These are phyloP conservation scores for Pseudochaenichthys georgianus DNA, from an alignment of 2,797 vertebrate genomes.

Conservation along the genomic window DNA sequence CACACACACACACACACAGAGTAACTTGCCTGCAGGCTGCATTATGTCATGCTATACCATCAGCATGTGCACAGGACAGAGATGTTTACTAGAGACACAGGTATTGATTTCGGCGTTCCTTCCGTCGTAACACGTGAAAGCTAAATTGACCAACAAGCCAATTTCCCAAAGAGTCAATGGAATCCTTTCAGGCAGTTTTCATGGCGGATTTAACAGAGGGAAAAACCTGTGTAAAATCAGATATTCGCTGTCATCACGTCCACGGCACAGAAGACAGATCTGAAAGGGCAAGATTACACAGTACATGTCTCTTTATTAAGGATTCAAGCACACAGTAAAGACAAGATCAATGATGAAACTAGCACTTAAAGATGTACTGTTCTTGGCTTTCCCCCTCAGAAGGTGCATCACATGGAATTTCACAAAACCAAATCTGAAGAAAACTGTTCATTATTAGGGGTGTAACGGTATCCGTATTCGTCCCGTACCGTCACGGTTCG, in stretches of 20 bases:
- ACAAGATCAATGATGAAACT: neutral
- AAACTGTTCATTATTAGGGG: neutral
- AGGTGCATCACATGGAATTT: neutral
- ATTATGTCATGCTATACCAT: neutral
- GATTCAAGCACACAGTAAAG: neutral
- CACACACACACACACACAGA: too few relatives aligned
- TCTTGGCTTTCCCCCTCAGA: neutral
- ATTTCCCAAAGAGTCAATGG: constrained; percentile 52
- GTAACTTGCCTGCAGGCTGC: constrained; percentile 10
- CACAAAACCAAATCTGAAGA: neutral
- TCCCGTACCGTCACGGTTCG: too few relatives aligned
- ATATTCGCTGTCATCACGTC: neutral
- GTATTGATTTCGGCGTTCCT: constrained; percentile 53
- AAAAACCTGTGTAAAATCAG: constrained; percentile 17
- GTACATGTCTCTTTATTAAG: constrained; percentile 20
- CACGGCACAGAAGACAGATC: neutral
- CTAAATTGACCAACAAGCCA: constrained; percentile 66
- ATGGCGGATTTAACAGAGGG: constrained; percentile 48
- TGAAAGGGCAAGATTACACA: neutral
- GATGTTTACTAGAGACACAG: constrained; percentile 27
- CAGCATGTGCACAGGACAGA: constrained; percentile 32
- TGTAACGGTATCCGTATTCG: too few relatives aligned
- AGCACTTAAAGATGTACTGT: neutral
- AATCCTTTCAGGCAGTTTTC: constrained; percentile 54
- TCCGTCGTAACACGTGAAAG: constrained; percentile 58